Percentiles rank a stretch among this genome's conserved stretches.
Evolutionary conservation across 1,140 invertebrate species (phyloP).

Genomic region (Meloidogyne hapla): DNA sequence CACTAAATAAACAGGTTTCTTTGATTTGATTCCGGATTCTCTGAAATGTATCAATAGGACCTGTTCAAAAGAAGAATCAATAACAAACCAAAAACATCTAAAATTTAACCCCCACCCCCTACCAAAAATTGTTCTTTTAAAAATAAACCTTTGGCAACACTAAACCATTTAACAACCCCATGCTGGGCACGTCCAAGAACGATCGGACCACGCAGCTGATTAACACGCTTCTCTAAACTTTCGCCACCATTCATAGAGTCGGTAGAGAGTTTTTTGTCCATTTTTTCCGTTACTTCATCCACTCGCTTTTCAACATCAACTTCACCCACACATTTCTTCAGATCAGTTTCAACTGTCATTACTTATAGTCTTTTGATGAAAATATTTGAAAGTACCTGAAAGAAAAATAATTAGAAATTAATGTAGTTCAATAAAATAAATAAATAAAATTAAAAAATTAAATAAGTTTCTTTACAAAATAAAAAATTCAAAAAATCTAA

Average conservation of each 20-base stretch:
- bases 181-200: conserved; percentile 24
- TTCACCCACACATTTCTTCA: background rate
- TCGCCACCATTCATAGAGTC: background rate
- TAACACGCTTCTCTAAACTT: background rate
- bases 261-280: background rate
- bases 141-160: conserved; percentile 28
- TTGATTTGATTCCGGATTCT: no score
- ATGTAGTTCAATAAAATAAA: background rate
- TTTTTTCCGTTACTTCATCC: background rate
- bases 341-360: background rate
- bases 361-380: background rate
- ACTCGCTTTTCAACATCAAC: background rate
- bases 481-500: no score
- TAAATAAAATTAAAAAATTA: no score
- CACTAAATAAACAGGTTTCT: no score
- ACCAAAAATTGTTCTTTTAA: no score
- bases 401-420: background rate
- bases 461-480: no score
- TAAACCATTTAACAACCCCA: conserved; percentile 36
- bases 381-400: background rate
- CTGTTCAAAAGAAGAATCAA: no score
- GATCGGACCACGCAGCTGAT: conserved; percentile 13
- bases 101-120: no score
- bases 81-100: no score
- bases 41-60: no score